Percentiles rank a stretch among this genome's conserved stretches.
Evolutionary conservation across 1,140 invertebrate genomes (phyloP).

Genomic region (Bombus waltoni): DNA sequence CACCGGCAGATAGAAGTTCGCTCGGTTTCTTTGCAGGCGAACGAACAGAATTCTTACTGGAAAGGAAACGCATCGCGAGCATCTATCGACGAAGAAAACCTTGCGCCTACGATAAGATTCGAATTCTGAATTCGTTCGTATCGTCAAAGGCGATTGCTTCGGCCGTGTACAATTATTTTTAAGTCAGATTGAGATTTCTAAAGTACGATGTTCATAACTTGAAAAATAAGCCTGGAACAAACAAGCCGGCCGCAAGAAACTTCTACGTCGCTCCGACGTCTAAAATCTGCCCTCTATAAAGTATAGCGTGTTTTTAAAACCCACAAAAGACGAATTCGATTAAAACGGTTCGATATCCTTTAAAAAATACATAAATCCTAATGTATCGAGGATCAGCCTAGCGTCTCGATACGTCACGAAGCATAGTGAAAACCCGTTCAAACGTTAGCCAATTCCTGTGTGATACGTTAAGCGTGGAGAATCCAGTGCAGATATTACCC

Average conservation of each 20-base stretch:
- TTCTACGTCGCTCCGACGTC: too few species aligned
- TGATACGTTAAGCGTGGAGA: not conserved
- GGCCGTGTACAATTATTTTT: not conserved
- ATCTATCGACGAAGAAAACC: not conserved
- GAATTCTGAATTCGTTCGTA: not conserved
- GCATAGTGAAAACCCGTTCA: not conserved
- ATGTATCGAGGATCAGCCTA: not conserved
- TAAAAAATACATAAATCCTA: not conserved
- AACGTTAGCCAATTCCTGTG: slow-evolving; percentile 21
- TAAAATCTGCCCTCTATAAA: too few species aligned
- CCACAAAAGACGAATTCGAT: not conserved
- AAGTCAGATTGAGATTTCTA: too few species aligned
- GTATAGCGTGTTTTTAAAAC: too few species aligned
- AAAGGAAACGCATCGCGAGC: not conserved
- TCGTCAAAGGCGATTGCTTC: not conserved
- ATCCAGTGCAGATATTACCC: not conserved
- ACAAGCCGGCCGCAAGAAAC: too few species aligned
- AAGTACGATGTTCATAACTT: too few species aligned
- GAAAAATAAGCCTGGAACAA: too few species aligned
- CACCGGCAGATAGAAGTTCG: slow-evolving; percentile 28
- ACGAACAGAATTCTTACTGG: slow-evolving; percentile 10
- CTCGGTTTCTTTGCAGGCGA: slow-evolving; percentile 29
- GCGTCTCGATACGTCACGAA: not conserved
- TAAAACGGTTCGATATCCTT: not conserved
- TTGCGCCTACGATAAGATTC: not conserved